Percentiles rank a stretch among this genome's conserved stretches.
These are phyloP conservation scores for Junco hyemalis DNA, from an alignment of 2,113 vertebrate species.

Conservation along the genomic window DNA sequence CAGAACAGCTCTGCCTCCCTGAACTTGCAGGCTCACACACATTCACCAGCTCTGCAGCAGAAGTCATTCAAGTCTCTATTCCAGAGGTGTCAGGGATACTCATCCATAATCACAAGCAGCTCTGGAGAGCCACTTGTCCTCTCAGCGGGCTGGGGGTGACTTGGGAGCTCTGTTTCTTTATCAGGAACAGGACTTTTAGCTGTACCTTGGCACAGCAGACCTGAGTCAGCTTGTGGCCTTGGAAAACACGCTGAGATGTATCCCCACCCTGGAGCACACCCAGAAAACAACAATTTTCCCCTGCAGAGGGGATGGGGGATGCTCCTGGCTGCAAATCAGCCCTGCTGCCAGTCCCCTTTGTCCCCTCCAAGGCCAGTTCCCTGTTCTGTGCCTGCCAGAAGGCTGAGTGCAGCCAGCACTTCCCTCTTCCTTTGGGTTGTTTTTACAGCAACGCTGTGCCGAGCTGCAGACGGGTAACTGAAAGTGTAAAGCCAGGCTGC, in stretches of 20 bases:
- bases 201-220: fast-evolving
- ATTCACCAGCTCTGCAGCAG: not conserved
- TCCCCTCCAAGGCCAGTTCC: not conserved
- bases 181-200: not conserved
- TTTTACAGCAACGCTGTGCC: not conserved
- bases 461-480: not conserved
- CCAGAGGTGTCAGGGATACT: not conserved
- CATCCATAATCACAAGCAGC: not conserved
- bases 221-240: not conserved
- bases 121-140: fast-evolving
- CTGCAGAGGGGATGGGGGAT: not conserved
- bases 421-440: not conserved
- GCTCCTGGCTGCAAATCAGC: not conserved
- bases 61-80: not conserved
- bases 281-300: fast-evolving
- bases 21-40: not conserved
- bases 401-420: not conserved
- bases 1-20: not conserved
- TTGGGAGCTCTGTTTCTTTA: not conserved
- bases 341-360: fast-evolving
- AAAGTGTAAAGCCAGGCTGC: not conserved
- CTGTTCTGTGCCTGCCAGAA: fast-evolving
- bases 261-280: not conserved
- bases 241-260: fast-evolving
- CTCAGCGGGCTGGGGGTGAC: fast-evolving